Percentiles rank a stretch among this genome's conserved stretches.
These are phyloP conservation scores for Lanistes nyassanus DNA, from an alignment of 1,140 invertebrate genomes.

Conservation along the genomic window DNA sequence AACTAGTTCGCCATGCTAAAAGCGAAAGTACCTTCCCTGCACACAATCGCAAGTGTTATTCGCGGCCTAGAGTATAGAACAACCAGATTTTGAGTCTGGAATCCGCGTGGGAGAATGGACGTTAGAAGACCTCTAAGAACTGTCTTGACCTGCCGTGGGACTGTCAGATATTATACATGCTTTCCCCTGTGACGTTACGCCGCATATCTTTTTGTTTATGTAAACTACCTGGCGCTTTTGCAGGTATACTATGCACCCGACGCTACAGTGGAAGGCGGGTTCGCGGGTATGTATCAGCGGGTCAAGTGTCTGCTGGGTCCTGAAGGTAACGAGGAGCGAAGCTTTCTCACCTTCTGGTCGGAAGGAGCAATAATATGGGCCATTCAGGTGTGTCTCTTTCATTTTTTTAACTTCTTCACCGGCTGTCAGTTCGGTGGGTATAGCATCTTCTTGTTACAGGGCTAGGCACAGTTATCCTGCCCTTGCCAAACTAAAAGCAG, in stretches of 20 bases:
- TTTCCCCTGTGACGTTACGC: too few species aligned
- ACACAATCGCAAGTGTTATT: too few species aligned
- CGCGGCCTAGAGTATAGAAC: not conserved
- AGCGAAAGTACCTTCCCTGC: too few species aligned
- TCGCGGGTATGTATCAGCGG: constrained; percentile 46
- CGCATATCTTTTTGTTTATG: not conserved
- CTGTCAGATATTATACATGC: too few species aligned
- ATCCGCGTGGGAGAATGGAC: not conserved
- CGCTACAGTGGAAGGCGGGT: constrained; percentile 26
- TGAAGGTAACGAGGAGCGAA: constrained; percentile 54
- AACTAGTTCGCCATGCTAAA: too few species aligned
- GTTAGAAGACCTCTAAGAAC: too few species aligned
- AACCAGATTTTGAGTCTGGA: not conserved
- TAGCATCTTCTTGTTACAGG: too few species aligned
- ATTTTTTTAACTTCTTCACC: too few species aligned
- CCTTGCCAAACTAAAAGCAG: too few species aligned
- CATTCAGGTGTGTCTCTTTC: constrained; percentile 35
- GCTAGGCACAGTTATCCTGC: too few species aligned
- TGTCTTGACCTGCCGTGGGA: too few species aligned
- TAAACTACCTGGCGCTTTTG: not conserved
- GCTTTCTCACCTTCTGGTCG: constrained; percentile 44
- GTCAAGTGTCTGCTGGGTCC: constrained; percentile 50
- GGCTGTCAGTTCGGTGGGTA: too few species aligned
- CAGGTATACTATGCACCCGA: constrained; percentile 26
- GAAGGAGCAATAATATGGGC: constrained; percentile 42